Percentiles rank a stretch among this genome's conserved stretches.
Evolutionary conservation across 2,888 invertebrate genomes (phyloP).

Genomic region (Monopis laevigella): DNA sequence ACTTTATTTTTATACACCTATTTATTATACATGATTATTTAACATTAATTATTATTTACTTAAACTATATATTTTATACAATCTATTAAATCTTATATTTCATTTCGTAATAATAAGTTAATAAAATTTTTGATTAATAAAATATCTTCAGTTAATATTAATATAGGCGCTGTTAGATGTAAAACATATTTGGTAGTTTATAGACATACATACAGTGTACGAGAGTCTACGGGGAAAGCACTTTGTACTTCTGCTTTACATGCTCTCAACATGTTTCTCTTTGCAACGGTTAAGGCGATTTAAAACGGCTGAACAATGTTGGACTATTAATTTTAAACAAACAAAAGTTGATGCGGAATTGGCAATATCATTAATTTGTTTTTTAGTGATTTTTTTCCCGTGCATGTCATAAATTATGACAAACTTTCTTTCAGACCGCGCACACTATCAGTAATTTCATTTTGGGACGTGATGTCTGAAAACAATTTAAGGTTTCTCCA

Average conservation of each 20-base stretch:
- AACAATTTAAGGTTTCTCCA: too few species aligned
- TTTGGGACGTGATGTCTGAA: too few species aligned
- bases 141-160: slow-evolving; percentile 60
- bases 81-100: slow-evolving; percentile 52
- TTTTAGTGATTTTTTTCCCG: too few species aligned
- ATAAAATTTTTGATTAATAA: slow-evolving; percentile 52
- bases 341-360: too few species aligned
- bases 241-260: slow-evolving; percentile 53
- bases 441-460: too few species aligned
- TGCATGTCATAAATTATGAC: too few species aligned
- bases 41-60: slow-evolving; percentile 59
- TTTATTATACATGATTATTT: slow-evolving; percentile 63
- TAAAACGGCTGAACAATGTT: too few species aligned
- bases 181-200: slow-evolving; percentile 63
- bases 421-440: too few species aligned
- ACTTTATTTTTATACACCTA: slow-evolving; percentile 63
- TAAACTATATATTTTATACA: slow-evolving; percentile 55
- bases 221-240: slow-evolving; percentile 43
- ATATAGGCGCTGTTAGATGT: slow-evolving; percentile 59
- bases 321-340: too few species aligned
- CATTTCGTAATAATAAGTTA: slow-evolving; percentile 62
- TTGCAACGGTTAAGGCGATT: too few species aligned
- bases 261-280: slow-evolving; percentile 26
- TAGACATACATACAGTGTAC: slow-evolving; percentile 33
- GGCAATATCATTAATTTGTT: too few species aligned